Conservation (phyloP, 1,140 invertebrate species). For the Brachionus plicatilis region DNA sequence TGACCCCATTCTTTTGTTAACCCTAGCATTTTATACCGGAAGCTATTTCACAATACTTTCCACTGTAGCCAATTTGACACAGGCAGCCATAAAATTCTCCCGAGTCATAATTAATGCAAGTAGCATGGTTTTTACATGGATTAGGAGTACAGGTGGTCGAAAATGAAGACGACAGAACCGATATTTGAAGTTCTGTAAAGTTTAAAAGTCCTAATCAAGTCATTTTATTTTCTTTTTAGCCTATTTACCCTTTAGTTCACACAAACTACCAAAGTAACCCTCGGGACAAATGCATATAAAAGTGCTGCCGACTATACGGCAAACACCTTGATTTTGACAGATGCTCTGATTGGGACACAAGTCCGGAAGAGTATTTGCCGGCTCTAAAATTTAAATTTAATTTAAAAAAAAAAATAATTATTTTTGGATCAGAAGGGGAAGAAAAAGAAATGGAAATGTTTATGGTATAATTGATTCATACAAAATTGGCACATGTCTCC, state of each 20-base stretch:
- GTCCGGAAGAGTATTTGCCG: not conserved
- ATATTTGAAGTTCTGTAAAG: not conserved
- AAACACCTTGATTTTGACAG: constrained; percentile 36
- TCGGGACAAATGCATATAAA: constrained; percentile 37
- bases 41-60: constrained; percentile 5
- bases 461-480: not conserved
- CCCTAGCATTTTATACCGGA: not conserved
- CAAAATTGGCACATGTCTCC: constrained; percentile 54
- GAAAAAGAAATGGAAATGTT: not conserved
- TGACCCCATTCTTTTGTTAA: not conserved
- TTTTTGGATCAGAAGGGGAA: not conserved
- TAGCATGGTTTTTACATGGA: constrained; percentile 24
- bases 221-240: not conserved
- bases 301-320: constrained; percentile 19
- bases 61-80: constrained; percentile 28
- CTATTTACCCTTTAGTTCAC: constrained; percentile 23
- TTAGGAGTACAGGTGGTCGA: not conserved
- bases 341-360: constrained; percentile 16
- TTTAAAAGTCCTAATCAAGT: not conserved
- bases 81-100: constrained; percentile 20
- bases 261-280: constrained; percentile 28
- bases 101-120: not conserved
- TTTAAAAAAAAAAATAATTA: not conserved
- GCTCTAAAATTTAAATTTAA: not conserved
- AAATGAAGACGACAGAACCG: not conserved